Conservation (phyloP, 2,797 vertebrate species). For the Labroides dimidiatus region DNA sequence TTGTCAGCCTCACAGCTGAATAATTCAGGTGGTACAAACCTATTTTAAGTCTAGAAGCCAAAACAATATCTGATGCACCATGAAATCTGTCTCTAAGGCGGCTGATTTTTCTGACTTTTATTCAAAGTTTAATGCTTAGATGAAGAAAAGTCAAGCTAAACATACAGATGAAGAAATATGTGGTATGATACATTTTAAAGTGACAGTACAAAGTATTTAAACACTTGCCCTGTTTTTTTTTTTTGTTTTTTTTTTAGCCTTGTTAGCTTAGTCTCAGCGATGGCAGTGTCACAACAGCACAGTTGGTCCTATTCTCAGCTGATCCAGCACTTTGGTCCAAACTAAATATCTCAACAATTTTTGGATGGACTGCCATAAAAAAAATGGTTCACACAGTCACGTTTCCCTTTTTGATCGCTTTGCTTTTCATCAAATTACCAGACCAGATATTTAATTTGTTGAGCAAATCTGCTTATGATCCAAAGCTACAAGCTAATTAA, state of each 20-base stretch:
- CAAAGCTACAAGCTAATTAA: neutral
- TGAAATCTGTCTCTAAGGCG: conserved; percentile 10
- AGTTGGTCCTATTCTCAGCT: neutral
- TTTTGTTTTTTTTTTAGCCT: no score
- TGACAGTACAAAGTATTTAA: neutral
- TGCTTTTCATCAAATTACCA: neutral
- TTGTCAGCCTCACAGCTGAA: conserved; percentile 41
- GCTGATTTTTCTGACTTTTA: conserved; percentile 29
- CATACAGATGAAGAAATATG: conserved; percentile 1
- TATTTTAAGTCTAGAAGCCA: conserved; percentile 29
- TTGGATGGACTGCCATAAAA: neutral
- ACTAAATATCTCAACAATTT: neutral
- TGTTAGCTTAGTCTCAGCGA: neutral
- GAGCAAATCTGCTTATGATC: neutral
- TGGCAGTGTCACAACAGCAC: neutral
- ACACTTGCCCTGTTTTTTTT: neutral
- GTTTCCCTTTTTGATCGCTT: no score
- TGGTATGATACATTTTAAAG: neutral
- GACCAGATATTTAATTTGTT: neutral
- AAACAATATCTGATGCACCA: conserved; percentile 13
- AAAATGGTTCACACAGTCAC: neutral
- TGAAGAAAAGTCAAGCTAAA: conserved; percentile 8
- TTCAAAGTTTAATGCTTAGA: conserved; percentile 3
- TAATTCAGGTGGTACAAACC: conserved; percentile 42
- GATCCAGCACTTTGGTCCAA: neutral